Evolutionary conservation across 2,888 invertebrate genomes (phyloP).

Genomic region (Macrophya annulata): DNA sequence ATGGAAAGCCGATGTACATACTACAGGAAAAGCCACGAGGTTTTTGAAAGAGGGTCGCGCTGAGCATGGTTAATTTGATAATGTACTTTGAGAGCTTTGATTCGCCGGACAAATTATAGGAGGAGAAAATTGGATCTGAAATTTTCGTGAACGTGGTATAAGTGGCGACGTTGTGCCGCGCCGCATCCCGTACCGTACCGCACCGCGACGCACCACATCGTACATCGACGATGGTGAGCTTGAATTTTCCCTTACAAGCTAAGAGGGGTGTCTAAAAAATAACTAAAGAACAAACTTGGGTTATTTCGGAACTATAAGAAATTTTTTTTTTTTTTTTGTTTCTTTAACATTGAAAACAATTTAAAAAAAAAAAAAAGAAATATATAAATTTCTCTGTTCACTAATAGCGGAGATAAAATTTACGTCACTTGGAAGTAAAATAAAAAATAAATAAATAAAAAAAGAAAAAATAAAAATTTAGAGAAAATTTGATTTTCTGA

Average conservation of each 20-base stretch:
- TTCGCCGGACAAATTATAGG: constrained; percentile 71
- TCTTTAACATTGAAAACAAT: too few relatives aligned
- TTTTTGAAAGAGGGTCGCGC: constrained; percentile 41
- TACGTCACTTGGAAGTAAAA: neutral
- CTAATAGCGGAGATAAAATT: neutral
- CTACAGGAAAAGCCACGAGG: neutral
- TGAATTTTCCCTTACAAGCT: neutral
- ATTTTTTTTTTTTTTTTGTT: neutral
- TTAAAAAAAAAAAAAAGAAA: too few relatives aligned
- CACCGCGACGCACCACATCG: neutral
- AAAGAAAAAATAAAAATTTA: neutral
- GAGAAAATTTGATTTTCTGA: constrained; percentile 46
- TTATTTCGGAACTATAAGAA: neutral
- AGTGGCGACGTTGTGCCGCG: constrained; percentile 48
- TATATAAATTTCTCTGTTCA: too few relatives aligned
- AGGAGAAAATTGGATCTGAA: constrained; percentile 70
- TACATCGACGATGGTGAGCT: neutral
- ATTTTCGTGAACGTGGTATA: constrained; percentile 63
- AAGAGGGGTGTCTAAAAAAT: neutral
- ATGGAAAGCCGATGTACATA: constrained; percentile 12
- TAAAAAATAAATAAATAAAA: neutral
- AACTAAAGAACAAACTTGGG: neutral
- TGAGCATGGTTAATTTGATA: constrained; percentile 68
- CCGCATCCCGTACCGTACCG: neutral
- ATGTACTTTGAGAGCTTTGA: constrained; percentile 69